Evolutionary conservation across 1,140 invertebrate species (phyloP).

Genomic region (Drosophila trapezifrons): DNA sequence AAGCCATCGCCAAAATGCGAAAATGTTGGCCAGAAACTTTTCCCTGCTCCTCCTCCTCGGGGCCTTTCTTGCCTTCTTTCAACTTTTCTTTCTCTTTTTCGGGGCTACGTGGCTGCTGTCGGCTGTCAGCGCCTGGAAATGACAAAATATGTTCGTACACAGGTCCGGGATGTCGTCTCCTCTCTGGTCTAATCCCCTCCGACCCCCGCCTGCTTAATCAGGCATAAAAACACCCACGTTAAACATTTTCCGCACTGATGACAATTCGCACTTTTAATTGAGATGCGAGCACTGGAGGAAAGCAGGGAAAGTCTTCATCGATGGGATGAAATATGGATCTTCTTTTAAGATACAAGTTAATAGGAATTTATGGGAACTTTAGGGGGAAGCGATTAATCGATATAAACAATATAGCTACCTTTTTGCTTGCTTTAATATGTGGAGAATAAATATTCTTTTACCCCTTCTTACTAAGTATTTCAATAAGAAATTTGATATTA

Average conservation of each 20-base stretch:
- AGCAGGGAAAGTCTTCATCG: not conserved
- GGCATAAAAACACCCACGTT: constrained; percentile 61
- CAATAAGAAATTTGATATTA: not conserved
- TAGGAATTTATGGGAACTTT: not conserved
- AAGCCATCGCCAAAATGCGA: constrained; percentile 28
- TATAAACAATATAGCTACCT: not conserved
- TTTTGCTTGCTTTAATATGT: not conserved
- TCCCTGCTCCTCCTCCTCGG: not conserved
- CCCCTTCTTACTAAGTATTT: not conserved
- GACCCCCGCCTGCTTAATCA: constrained; percentile 49
- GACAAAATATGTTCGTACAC: constrained; percentile 44
- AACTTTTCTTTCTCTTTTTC: constrained; percentile 15
- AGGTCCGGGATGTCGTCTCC: not conserved
- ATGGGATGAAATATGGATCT: not conserved
- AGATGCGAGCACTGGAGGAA: constrained; percentile 12
- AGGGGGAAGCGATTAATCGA: not conserved
- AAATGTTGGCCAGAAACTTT: constrained; percentile 61
- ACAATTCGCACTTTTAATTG: constrained; percentile 63
- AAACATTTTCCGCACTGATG: constrained; percentile 44
- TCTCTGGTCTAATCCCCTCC: not conserved
- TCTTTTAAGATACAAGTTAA: not conserved
- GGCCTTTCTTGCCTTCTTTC: constrained; percentile 8
- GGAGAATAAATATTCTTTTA: too few species aligned
- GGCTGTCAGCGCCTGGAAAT: constrained; percentile 35
- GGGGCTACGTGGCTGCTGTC: constrained; percentile 32